Conservation (phyloP, 2,888 invertebrate species). For the Embidobia sp. region DNA sequence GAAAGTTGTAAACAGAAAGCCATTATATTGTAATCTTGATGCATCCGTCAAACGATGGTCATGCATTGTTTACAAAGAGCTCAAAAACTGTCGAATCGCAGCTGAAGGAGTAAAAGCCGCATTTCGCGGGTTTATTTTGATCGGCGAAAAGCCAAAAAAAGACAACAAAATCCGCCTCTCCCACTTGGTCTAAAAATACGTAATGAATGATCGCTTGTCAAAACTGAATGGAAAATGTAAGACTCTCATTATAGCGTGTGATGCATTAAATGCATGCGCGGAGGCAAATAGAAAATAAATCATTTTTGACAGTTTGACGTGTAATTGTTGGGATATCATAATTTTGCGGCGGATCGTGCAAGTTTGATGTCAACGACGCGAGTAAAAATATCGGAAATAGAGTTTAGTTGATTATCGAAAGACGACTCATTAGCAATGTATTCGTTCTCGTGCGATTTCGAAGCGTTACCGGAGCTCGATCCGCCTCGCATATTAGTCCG, state of each 20-base stretch:
- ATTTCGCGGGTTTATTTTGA: conserved; percentile 55
- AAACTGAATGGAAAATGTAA: conserved; percentile 64
- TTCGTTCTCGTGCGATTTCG: conserved; percentile 52
- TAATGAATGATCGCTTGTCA: conserved; percentile 64
- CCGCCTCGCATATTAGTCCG: conserved; percentile 46
- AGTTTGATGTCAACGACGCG: conserved; percentile 62
- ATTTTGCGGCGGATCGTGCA: conserved; percentile 56
- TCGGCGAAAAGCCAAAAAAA: conserved; percentile 58
- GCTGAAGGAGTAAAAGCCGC: conserved; percentile 51
- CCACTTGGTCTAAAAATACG: conserved; percentile 54
- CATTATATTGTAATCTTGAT: conserved; percentile 62
- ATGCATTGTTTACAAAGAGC: conserved; percentile 57
- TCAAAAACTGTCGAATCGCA: conserved; percentile 56
- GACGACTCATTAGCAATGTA: conserved; percentile 62
- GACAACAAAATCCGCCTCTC: conserved; percentile 25
- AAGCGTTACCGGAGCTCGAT: conserved; percentile 37
- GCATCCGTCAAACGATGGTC: conserved; percentile 54
- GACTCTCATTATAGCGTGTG: conserved; percentile 62
- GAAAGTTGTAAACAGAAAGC: conserved; percentile 57
- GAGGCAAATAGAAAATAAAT: conserved; percentile 65
- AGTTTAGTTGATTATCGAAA: conserved; percentile 62
- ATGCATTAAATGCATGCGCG: conserved; percentile 62
- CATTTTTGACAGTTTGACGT: conserved; percentile 64
- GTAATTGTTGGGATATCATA: conserved; percentile 63
- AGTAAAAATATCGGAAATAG: conserved; percentile 59